Conservation (phyloP, 2,888 invertebrate species). For the Tenthredo mesomela region DNA sequence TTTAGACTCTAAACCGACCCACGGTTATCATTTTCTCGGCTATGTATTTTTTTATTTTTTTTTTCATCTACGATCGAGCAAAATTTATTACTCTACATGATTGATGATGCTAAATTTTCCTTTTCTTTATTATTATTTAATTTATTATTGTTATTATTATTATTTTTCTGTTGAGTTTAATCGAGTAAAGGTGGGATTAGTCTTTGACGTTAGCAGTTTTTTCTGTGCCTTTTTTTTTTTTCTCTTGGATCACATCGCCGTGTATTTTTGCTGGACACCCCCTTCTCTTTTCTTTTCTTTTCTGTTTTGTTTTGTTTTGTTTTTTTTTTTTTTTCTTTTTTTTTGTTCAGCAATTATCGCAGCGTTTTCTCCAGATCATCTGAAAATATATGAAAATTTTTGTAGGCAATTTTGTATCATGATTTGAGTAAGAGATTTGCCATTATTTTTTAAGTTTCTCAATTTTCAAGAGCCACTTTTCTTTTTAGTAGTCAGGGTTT, state of each 20-base stretch:
- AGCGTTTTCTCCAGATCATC: not conserved
- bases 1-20: conserved; percentile 3
- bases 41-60: too few relatives aligned
- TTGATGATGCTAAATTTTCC: not conserved
- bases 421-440: conserved; percentile 26
- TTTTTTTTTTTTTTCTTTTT: too few relatives aligned
- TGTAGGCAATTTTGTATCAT: not conserved
- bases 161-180: not conserved
- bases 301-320: too few relatives aligned
- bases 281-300: not conserved
- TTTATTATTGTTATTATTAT: not conserved
- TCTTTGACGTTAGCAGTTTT: not conserved
- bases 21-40: too few relatives aligned
- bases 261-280: not conserved
- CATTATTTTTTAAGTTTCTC: not conserved
- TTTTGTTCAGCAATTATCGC: not conserved
- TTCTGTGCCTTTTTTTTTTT: too few relatives aligned
- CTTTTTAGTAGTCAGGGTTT: too few relatives aligned
- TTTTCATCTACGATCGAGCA: not conserved
- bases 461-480: not conserved
- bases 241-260: not conserved
- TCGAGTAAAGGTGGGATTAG: conserved; percentile 31
- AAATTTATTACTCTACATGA: not conserved
- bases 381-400: not conserved
- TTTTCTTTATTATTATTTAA: not conserved